Conservation (phyloP, 1,140 invertebrate genomes). For the Stegodyphus mimosarum region DNA sequence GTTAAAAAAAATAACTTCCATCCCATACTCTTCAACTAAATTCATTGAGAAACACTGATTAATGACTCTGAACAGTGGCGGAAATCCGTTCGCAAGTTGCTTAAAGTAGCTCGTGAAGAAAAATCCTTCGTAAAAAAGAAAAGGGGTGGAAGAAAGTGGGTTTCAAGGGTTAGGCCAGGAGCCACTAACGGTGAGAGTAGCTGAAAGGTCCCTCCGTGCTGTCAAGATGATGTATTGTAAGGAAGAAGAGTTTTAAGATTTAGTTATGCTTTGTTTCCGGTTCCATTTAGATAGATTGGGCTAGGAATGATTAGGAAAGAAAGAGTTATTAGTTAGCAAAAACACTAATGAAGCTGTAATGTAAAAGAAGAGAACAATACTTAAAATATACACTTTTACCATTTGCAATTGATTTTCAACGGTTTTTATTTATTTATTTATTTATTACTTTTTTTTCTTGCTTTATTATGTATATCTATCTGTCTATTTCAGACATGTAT, state of each 20-base stretch:
- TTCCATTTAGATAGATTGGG: neutral
- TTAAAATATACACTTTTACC: too few species aligned
- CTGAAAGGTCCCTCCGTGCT: neutral
- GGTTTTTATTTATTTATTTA: too few species aligned
- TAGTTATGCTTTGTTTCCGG: neutral
- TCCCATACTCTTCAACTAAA: neutral
- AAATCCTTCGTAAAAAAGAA: neutral
- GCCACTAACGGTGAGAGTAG: neutral
- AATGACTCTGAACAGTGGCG: slow-evolving; percentile 30
- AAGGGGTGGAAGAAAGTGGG: neutral
- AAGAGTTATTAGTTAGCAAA: neutral
- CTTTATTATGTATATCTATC: neutral
- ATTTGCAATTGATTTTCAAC: too few species aligned
- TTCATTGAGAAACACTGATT: slow-evolving; percentile 24
- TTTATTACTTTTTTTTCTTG: too few species aligned
- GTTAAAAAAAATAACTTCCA: neutral
- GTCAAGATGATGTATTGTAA: slow-evolving; percentile 29
- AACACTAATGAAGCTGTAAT: neutral
- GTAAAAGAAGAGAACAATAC: too few species aligned
- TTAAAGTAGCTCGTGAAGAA: neutral
- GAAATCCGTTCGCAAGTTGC: slow-evolving; percentile 14
- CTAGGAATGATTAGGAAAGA: neutral
- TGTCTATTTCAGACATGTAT: neutral
- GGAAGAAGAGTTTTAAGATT: neutral
- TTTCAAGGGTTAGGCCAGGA: slow-evolving; percentile 6